Evolutionary conservation across 2,888 invertebrate genomes (phyloP).

Genomic region (Eumerus sabulonum): DNA sequence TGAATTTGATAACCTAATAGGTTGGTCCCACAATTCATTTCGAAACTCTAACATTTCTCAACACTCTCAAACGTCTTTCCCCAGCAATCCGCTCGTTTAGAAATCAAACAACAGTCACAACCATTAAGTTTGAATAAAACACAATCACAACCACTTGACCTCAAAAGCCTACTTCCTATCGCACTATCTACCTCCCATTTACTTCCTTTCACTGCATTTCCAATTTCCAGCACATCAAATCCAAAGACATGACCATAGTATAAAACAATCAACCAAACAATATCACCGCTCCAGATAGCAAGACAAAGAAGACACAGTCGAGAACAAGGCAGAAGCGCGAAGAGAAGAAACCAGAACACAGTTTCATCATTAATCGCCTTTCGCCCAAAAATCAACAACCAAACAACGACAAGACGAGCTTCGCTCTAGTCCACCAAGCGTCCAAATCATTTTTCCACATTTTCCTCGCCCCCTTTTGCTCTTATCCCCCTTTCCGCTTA

Average conservation of each 20-base stretch:
- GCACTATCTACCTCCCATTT: slow-evolving; percentile 22
- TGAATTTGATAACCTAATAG: too few relatives aligned
- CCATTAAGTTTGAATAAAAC: too few relatives aligned
- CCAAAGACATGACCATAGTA: slow-evolving; percentile 39
- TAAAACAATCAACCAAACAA: slow-evolving; percentile 32
- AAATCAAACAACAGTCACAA: too few relatives aligned
- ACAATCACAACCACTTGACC: not conserved
- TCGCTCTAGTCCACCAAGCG: slow-evolving; percentile 24
- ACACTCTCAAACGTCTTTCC: too few relatives aligned
- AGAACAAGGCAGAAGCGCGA: not conserved
- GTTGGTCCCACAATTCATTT: too few relatives aligned
- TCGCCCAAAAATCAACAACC: slow-evolving; percentile 36
- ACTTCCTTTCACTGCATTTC: slow-evolving; percentile 48
- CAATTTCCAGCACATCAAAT: slow-evolving; percentile 42
- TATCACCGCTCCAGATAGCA: slow-evolving; percentile 57
- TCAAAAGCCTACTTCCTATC: slow-evolving; percentile 24
- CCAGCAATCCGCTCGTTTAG: too few relatives aligned
- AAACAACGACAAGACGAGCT: slow-evolving; percentile 17
- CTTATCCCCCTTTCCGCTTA: not conserved
- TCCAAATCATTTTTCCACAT: slow-evolving; percentile 41
- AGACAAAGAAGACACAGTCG: slow-evolving; percentile 41
- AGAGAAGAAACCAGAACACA: slow-evolving; percentile 18
- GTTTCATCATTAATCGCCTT: slow-evolving; percentile 62
- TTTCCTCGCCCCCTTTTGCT: slow-evolving; percentile 5
- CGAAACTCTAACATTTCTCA: too few relatives aligned